Conservation (phyloP, 2,888 invertebrate species). For the Isoperla grammatica region DNA sequence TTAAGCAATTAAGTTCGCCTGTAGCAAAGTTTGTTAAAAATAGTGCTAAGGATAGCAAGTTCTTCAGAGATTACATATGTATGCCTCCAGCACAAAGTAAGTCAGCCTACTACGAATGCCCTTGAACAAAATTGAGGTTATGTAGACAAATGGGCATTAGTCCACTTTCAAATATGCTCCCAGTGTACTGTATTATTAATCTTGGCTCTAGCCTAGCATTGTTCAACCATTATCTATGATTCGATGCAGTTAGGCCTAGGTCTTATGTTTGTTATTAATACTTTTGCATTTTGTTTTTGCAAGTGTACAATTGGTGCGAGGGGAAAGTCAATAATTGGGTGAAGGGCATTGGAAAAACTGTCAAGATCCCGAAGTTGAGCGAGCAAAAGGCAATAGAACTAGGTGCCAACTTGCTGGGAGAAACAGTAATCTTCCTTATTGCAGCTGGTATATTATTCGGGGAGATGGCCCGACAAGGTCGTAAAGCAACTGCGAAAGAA, state of each 20-base stretch:
- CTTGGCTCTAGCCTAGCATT: no score
- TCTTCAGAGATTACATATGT: constrained; percentile 85
- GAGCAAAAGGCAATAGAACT: constrained; percentile 93
- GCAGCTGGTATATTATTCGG: constrained; percentile 70
- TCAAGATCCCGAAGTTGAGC: constrained; percentile 74
- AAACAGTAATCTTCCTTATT: constrained; percentile 80
- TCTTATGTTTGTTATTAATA: constrained; percentile 8
- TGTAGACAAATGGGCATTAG: background rate
- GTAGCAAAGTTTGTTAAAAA: constrained; percentile 77
- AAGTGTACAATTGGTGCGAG: constrained; percentile 91
- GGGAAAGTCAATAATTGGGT: constrained; percentile 91
- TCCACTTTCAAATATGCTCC: no score
- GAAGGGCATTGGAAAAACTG: constrained; percentile 84
- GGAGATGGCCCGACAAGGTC: constrained; percentile 70
- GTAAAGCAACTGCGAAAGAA: constrained; percentile 80
- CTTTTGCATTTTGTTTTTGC: constrained; percentile 35
- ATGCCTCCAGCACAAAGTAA: constrained; percentile 92
- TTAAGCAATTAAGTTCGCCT: constrained; percentile 89
- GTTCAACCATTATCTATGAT: no score
- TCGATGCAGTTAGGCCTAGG: background rate
- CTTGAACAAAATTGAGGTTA: constrained; percentile 12
- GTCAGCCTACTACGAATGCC: constrained; percentile 26
- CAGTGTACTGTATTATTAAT: background rate
- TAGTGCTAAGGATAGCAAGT: constrained; percentile 77
- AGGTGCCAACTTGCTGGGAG: constrained; percentile 89